Base-by-base conservation (phyloP, 2,888 invertebrate species). In the Ectemnius continuus region DNA sequence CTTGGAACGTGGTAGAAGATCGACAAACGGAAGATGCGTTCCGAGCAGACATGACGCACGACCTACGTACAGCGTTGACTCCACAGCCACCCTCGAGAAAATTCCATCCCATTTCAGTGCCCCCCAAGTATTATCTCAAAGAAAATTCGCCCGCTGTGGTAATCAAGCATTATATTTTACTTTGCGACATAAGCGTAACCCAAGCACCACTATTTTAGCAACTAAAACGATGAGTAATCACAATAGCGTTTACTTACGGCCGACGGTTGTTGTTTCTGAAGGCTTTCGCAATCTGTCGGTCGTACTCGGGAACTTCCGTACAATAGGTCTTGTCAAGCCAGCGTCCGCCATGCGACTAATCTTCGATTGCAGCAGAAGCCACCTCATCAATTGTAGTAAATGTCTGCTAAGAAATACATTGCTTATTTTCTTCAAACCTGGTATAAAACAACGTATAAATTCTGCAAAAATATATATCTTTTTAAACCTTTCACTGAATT, bases 201-300 rank as follows among this genome's bases (percentile, higher is more conserved):
- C 16, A 59, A 36, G 70, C 47, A 46, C 23, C 67, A 72, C 46
- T 64, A 74, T 76, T 75, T 79, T 78, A 73, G 36, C 61, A 13
- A 68, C 23, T 69, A 81, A 85, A 80, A 67, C 61, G 70, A 83
- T 64, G 68, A 80, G 73, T 80, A 75, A 86, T 82, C 86, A 85
- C 83, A 87, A 84, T 87, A 90, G 88, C 90, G 89, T 88, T 90
- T 91, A 92, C 92, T 92, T 91, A 92, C 92, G 91, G 91, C 90
- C 91, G 91, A 91, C 88, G 90, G 90, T 91, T 92, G 91, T 91
- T 92, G 91, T 92, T 91, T 91, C 91, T 90, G 91, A 90, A 89
- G 89, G 87, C 88, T 88, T 87, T 90, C 90, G 89, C 89, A 88
- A 89, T 88, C 87, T 88, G 84, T 90, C 90, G 90, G 88, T 85